Evolutionary conservation across 2,888 invertebrate genomes (phyloP).

Genomic region (Hyalella azteca): DNA sequence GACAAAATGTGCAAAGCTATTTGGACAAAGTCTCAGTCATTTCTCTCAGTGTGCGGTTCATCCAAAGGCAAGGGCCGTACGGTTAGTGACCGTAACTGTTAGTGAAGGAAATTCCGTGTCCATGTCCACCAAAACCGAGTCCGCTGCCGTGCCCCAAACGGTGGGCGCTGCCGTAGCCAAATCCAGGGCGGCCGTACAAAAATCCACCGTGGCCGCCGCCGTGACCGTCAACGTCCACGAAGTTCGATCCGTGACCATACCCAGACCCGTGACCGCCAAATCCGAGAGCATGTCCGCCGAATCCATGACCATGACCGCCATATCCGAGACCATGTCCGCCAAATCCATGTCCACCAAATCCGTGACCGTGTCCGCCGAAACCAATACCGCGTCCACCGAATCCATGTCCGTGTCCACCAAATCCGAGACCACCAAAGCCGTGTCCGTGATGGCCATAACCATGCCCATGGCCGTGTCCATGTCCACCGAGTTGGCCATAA

Average conservation of each 20-base stretch:
- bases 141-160: slow-evolving; percentile 15
- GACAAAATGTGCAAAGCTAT: no score
- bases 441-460: background rate
- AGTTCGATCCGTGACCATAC: background rate
- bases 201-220: background rate
- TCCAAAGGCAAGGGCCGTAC: background rate
- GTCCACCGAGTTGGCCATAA: background rate
- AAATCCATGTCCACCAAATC: background rate
- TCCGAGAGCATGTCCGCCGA: background rate
- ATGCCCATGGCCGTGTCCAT: slow-evolving; percentile 3
- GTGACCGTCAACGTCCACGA: background rate
- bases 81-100: background rate
- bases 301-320: background rate
- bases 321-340: background rate
- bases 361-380: background rate
- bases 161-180: slow-evolving; percentile 10
- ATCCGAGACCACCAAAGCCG: background rate
- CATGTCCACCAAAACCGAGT: background rate
- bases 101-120: background rate
- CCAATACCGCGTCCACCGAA: background rate
- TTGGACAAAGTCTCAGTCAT: no score
- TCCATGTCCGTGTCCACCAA: background rate
- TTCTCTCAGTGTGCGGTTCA: background rate
- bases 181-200: background rate
- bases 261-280: background rate